Base-by-base conservation (phyloP, 2,113 vertebrate species). In the Morone chrysops region DNA sequence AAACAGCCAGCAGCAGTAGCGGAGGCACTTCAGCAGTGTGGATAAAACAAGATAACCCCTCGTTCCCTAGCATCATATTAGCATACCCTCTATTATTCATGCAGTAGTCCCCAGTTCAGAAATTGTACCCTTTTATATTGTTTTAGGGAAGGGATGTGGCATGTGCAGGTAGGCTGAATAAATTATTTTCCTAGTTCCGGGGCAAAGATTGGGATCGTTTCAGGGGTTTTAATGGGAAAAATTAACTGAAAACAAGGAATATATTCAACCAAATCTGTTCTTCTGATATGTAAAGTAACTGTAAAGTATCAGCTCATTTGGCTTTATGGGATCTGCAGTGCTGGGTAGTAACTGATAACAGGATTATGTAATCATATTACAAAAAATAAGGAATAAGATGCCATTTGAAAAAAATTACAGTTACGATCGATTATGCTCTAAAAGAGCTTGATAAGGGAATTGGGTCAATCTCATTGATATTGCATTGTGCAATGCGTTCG, bases 31-130 rank as follows among this genome's bases (percentile, higher is more conserved):
- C 73, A 45, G 25, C 67, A 75, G 62, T 86, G 73, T 83, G 83
- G 76, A 85, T 89, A 83, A 82, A 93, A 92, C 78, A 83, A 80
- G 66, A 90, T 70, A 81, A 45, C 67, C 81, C 72, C 78, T 67
- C 67, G 2, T 89, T 90, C 70, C 84, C 75, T 84, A 59, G 82
- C 73, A 84, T 77, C 66, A 66, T 86, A 92, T 95, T 94, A 91
- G 86, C 90, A 94, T 92, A 78, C 82, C 14, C 75, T 93, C 84
- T 90, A 92, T 93, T 92, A 94, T 95, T 91, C 84, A 95, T 91
- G 75, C 65, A 31, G 61, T 57, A 31, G 61, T 57, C 60, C 71
- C 70, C 48, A 45, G 59, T 91, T 89, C 82, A 85, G 80, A 90
- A 90, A 85, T 86, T 82, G 70, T 74, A 31, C 77, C 75, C 73